Evolutionary conservation across 2,113 vertebrate species (phyloP), one percentile per base, ranked within the genome.

Genomic region (Corythoichthys haematopterus): DNA sequence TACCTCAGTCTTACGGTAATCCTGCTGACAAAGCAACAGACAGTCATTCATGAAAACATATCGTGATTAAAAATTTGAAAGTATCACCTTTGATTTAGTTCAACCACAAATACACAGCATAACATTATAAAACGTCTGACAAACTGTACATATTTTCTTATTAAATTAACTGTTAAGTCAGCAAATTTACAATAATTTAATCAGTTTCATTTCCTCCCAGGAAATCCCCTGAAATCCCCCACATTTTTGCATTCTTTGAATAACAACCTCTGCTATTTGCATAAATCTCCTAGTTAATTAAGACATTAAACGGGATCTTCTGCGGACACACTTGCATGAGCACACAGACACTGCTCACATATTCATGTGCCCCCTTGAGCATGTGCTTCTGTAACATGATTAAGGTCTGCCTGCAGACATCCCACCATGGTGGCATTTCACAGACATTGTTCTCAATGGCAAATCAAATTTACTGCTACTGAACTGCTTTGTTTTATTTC

Each of bases 281-380:
- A 89, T 88, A 71, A 83, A 85, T 75, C 59, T 59, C 47, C 60
- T 28, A 61, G 64, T 66, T 89, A 89, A 90, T 89, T 84, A 88
- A 87, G 82, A 87, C 83, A 78, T 87, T 85, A 86, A 85, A 84
- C 77, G 71, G 74, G 76, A 81, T 84, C 71, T 68, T 69, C 65
- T 57, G 51, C 66, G 70, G 65, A 72, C 69, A 64, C 72, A 65
- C 56, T 57, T 35, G 55, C 52, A 67, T 65, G 60, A 58, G 38
- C 59, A 66, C 63, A 60, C 48, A 56, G 50, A 76, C 11, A 66
- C 57, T 61, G 28, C 53, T 35, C 68, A 71, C 53, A 70, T 5
- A 14, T 38, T 61, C 50, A 71, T 28, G 71, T 51, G 50, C 36
- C 69, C 70, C 77, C 55, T 28, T 33, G 62, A 80, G 74, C 72